Base-by-base conservation (phyloP, 2,113 vertebrate species). In the Phrynocephalus versicolor region DNA sequence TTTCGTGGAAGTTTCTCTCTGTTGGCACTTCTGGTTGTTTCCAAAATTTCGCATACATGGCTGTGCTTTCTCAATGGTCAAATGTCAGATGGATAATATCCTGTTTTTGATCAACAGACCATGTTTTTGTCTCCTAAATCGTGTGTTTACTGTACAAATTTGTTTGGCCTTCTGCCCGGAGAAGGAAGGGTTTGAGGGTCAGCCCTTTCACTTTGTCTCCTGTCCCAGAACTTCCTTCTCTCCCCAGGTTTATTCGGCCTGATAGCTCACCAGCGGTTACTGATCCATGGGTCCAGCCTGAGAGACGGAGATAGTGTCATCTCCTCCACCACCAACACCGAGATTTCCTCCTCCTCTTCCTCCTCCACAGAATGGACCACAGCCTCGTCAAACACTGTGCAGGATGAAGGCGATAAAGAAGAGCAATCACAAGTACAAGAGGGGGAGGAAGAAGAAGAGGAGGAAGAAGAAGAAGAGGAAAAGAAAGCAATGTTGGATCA, bases 231-330 rank as follows among this genome's bases (percentile, higher is more conserved):
- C 15, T 10, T 13, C 30, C 21, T 1, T 57, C 45, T n/a, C 1
- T 37, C 30, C 8, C 9, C 39, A 86, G 84, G 84, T 37, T 79
- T 86, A 9, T 33, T 80, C 8, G 57, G 57, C 1, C 78, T 86
- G 57, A 55, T 81, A 69, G 84, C 84, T 10, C 69, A 86, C 1
- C 78, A 80, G 1, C 23, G 23, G 15, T 10, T 72, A 6, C 16
- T 79, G 78, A 33, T 86, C 21, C 84, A 81, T 0, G 39, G 69
- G 9, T 1, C 57, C 19, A 5, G 23, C 41, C 37, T 80, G 23
- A 13, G 57, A 0, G 84, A 85, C 2, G 37, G 6, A 1, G 84
- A 80, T 1, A 80, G 69, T 23, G 19, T 6, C 1, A 14, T 1
- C 18, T 14, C 30, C 12, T 2, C 21, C n/a, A 6, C 14, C 14